phyloP scores from a whole-genome alignment of 2,113 vertebrate genomes.

The Paralichthys olivaceus region DNA sequence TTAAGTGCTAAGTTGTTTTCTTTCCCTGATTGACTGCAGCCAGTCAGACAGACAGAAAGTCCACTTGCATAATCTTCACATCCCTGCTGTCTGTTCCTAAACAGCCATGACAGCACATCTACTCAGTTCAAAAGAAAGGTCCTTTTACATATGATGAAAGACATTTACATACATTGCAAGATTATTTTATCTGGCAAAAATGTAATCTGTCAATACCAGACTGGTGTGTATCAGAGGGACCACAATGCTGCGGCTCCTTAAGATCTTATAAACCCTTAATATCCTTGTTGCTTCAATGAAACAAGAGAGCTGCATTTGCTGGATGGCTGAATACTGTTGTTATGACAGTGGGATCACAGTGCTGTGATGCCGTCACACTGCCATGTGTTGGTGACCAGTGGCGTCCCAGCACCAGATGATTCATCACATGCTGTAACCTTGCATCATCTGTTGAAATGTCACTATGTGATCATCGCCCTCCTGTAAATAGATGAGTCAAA shows the following conservation, averaged over 20 bases:
- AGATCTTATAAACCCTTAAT: background rate
- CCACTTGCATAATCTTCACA: constrained; percentile 9
- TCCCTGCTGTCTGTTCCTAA: background rate
- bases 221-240: no score
- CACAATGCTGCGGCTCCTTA: no score
- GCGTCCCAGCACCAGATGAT: constrained; percentile 15
- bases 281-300: constrained; percentile 1
- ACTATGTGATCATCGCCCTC: background rate
- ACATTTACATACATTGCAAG: background rate
- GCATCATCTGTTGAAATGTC: constrained; percentile 40
- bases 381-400: constrained; percentile 20
- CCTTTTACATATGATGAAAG: background rate
- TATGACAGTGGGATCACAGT: constrained; percentile 1
- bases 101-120: background rate
- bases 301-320: background rate
- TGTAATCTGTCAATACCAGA: no score
- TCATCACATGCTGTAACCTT: constrained; percentile 19
- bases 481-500: constrained; percentile 1
- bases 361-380: constrained; percentile 3
- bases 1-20: background rate
- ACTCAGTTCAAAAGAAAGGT: background rate
- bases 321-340: constrained; percentile 1
- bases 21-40: background rate
- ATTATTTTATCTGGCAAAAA: no score
- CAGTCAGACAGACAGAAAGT: constrained; percentile 15